These are phyloP conservation scores for Damaliscus lunatus DNA, from an alignment of 2,113 vertebrate genomes.

Conservation along the genomic window DNA sequence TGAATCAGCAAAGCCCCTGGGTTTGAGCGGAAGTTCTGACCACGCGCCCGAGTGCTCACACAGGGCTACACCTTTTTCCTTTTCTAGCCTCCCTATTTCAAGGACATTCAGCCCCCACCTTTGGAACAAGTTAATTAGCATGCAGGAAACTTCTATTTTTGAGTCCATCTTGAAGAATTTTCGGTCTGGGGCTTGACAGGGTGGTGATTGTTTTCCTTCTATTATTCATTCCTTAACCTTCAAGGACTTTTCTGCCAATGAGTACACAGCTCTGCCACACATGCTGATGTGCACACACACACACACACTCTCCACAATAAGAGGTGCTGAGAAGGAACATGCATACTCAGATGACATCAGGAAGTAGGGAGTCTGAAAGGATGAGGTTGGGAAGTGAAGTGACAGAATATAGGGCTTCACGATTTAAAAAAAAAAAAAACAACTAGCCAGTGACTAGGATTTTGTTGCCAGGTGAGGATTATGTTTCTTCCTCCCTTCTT, in stretches of 20 bases:
- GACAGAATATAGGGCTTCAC: background rate
- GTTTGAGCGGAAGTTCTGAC: background rate
- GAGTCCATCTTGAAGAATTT: constrained; percentile 60
- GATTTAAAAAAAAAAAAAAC: background rate
- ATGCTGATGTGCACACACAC: background rate
- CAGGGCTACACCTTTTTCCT: background rate
- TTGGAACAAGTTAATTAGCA: constrained; percentile 55
- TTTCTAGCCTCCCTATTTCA: constrained; percentile 8
- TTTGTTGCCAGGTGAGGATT: background rate
- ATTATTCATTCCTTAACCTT: constrained; percentile 56
- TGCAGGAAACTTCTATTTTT: constrained; percentile 44
- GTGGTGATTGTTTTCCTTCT: constrained; percentile 19
- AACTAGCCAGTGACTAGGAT: background rate
- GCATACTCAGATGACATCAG: background rate
- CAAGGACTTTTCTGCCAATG: constrained; percentile 57
- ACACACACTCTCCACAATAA: background rate
- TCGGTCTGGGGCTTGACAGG: constrained; percentile 35
- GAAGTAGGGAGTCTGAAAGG: background rate
- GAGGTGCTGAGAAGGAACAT: background rate
- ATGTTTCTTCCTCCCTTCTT: background rate
- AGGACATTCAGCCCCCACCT: constrained; percentile 44
- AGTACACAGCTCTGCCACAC: constrained; percentile 14
- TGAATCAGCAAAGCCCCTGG: background rate
- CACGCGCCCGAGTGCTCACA: background rate
- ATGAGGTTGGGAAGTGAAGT: background rate